Evolutionary conservation across 2,797 vertebrate genomes (phyloP).

Genomic region (Smutsia gigantea): DNA sequence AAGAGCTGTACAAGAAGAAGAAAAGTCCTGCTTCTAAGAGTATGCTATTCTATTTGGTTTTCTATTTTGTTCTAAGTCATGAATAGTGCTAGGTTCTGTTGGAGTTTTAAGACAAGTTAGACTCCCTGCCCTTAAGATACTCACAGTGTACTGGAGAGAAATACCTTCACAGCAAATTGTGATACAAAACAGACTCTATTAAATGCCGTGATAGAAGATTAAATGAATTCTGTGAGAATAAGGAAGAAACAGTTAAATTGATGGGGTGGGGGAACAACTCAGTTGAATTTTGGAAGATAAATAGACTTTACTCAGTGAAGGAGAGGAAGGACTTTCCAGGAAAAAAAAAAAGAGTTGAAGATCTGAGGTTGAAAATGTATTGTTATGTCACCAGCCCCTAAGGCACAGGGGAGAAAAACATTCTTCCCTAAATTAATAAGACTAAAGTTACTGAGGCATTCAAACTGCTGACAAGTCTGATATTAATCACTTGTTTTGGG

Average conservation of each 20-base stretch:
- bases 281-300: background rate
- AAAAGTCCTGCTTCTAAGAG: background rate
- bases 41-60: background rate
- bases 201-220: background rate
- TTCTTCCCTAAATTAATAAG: background rate
- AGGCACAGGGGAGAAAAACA: background rate
- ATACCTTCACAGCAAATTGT: background rate
- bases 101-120: background rate
- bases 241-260: background rate
- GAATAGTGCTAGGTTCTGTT: background rate
- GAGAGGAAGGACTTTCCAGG: background rate
- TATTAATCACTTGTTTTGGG: background rate
- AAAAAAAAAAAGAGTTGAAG: background rate
- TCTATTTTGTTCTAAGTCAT: background rate
- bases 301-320: background rate
- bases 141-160: background rate
- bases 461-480: background rate
- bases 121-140: background rate
- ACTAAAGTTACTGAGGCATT: background rate
- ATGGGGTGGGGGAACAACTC: background rate
- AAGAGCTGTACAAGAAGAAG: background rate
- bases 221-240: background rate
- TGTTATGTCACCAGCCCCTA: background rate
- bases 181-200: background rate
- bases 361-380: background rate